Base-by-base conservation (phyloP, 2,888 invertebrate genomes). In the Carcina quercana region DNA sequence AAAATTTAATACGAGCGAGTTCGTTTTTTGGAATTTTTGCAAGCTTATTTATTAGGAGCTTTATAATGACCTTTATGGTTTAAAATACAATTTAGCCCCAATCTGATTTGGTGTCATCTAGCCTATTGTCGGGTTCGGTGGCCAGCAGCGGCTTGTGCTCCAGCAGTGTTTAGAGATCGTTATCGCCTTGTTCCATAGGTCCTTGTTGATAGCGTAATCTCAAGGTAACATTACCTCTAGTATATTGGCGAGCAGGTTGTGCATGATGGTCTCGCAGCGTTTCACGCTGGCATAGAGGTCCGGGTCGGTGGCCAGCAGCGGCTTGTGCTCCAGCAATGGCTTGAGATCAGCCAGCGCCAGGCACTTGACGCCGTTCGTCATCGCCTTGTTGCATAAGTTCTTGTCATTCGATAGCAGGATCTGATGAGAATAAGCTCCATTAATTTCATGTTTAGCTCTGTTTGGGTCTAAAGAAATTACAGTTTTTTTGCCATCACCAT, bases 331-430 rank as follows among this genome's bases (percentile, higher is more conserved):
- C 19, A 64, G 31, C 24, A 59, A 25, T 1, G 34, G 38, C 38
- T 57, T 54, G 22, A 83, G 40, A 29, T 67, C 64, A 0, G 26
- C 19, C 22, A 75, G 44, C 0, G 49, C 47, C 2, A 66, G 55
- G n/a, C 66, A 58, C 35, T 59, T 62, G 3, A 88, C 66, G 12
- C 66, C 64, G 46, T 86, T 86, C 6, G 87, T 68, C 1, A 65
- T 37, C 0, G 86, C 86, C 54, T 88, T 88, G 45, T 80, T 87
- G 57, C 86, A 82, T 2, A 88, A 60, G 53, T 87, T 87, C 50
- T 86, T 79, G 52, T 88, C 88, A 50, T 86, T 86, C 11, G 87
- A 85, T 13, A 88, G 48, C 3, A 88, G 59, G 8, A 87, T 74
- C 88, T 88, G 60, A 5, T 17, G n/a, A n/a, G n/a, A n/a, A n/a